Conservation (phyloP, 2,888 invertebrate genomes). For the Hartigia nigra region DNA sequence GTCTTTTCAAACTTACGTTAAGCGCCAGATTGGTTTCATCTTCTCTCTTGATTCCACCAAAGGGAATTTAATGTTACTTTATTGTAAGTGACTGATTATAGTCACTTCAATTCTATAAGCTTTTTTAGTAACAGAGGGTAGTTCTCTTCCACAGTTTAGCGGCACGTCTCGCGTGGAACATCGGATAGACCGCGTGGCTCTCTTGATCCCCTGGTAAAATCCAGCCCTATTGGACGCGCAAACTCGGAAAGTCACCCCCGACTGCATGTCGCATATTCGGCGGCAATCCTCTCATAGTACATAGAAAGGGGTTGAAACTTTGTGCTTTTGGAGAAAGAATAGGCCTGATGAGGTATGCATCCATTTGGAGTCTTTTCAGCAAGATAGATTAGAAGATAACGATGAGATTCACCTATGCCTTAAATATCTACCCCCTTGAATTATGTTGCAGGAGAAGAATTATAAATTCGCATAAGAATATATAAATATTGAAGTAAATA, state of each 20-base stretch:
- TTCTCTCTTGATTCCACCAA: neutral
- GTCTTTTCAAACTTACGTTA: neutral
- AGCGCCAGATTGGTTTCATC: neutral
- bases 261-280: neutral
- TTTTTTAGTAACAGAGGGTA: neutral
- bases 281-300: neutral
- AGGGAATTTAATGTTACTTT: neutral
- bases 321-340: neutral
- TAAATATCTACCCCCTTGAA: neutral
- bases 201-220: constrained; percentile 17
- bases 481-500: neutral
- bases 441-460: neutral
- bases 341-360: neutral
- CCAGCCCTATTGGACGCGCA: neutral
- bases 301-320: neutral
- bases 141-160: neutral
- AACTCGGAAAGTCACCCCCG: neutral
- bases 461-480: neutral
- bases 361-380: neutral
- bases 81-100: neutral
- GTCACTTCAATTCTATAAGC: neutral
- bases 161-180: constrained; percentile 28
- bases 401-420: neutral
- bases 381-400: neutral
- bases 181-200: constrained; percentile 46